These are phyloP conservation scores for Halisarca cf. caerulea DNA, from an alignment of 37 sponge, comb jelly and placozoan genomes.

Conservation along the genomic window DNA sequence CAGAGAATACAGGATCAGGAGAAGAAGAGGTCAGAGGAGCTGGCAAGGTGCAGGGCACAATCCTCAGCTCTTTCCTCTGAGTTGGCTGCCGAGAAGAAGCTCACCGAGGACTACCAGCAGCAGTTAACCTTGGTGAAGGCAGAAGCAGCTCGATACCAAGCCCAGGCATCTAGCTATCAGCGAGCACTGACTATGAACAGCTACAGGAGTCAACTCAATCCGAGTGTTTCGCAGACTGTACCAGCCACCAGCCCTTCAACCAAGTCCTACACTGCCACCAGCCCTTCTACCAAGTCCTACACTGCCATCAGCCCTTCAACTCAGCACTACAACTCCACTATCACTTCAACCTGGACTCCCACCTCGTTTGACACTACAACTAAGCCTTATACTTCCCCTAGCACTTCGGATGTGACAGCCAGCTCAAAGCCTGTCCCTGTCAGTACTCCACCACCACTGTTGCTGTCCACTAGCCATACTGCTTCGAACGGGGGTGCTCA, in stretches of 20 bases:
- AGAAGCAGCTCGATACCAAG: conserved; percentile 43
- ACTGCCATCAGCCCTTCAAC: neutral
- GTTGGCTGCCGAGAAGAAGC: conserved; percentile 66
- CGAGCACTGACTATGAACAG: neutral
- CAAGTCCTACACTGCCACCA: neutral
- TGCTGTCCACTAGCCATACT: too few species aligned
- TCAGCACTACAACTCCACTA: neutral
- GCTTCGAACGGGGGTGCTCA: neutral
- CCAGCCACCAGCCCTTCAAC: neutral
- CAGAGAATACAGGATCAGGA: conserved; percentile 48
- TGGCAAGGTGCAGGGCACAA: conserved; percentile 52
- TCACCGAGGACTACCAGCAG: conserved; percentile 54
- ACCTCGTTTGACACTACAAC: neutral
- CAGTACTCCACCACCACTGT: too few species aligned
- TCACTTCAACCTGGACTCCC: neutral
- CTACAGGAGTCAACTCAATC: neutral
- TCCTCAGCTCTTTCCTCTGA: conserved; percentile 72
- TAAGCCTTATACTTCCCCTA: neutral
- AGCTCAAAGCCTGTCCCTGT: neutral
- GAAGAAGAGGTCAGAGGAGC: conserved; percentile 51
- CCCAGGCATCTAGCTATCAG: conserved; percentile 49
- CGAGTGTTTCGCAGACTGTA: neutral
- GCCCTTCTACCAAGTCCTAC: neutral
- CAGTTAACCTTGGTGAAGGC: conserved; percentile 47
- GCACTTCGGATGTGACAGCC: neutral